Evolutionary conservation across 2,888 invertebrate species (phyloP).

Genomic region (Glyphotaelius pellucidus): DNA sequence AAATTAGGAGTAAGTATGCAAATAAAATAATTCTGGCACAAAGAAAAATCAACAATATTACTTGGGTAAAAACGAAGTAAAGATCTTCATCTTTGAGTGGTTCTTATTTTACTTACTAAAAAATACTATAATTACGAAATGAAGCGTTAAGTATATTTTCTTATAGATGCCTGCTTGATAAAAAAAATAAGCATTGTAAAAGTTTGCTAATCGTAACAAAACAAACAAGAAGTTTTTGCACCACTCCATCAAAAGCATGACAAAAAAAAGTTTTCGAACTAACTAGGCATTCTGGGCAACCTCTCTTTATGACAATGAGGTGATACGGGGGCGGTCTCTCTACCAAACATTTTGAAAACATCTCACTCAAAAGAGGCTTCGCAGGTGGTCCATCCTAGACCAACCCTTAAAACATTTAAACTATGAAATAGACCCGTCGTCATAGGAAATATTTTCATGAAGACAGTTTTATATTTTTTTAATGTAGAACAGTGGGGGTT

Average conservation of each 20-base stretch:
- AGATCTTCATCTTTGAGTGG: no score
- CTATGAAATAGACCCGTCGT: neutral
- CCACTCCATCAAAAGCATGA: neutral
- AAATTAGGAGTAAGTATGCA: no score
- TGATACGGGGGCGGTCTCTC: slow-evolving; percentile 24
- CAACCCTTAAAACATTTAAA: neutral
- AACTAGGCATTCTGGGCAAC: neutral
- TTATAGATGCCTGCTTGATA: no score
- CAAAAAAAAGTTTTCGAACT: neutral
- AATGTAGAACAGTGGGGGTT: neutral
- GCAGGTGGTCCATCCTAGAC: slow-evolving; percentile 30
- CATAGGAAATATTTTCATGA: slow-evolving; percentile 6
- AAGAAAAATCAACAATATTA: no score
- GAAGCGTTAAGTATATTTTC: no score
- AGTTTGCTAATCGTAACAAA: neutral
- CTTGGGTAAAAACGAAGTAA: no score
- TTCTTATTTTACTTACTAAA: no score
- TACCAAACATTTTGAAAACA: slow-evolving; percentile 34
- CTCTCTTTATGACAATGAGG: slow-evolving; percentile 17
- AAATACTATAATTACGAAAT: no score
- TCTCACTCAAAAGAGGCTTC: slow-evolving; percentile 38
- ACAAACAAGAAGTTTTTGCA: neutral
- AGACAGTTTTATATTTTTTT: slow-evolving; percentile 3
- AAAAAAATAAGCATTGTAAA: neutral
- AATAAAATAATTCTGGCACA: no score